Evolutionary conservation across 1,140 invertebrate genomes (phyloP), one percentile per base, ranked within the genome.

Genomic region (Periplaneta americana): DNA sequence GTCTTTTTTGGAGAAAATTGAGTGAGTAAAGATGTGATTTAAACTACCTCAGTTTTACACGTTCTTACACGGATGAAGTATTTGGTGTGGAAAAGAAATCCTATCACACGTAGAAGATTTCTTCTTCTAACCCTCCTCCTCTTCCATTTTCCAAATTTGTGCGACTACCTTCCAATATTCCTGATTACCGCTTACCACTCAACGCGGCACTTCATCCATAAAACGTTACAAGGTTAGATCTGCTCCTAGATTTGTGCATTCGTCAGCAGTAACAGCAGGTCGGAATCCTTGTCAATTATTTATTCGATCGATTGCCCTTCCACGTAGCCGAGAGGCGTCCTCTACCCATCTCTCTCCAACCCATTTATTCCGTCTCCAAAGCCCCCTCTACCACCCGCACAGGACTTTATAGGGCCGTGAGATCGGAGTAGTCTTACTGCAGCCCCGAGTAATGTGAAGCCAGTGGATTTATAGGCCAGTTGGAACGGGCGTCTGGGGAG

Each of bases 401-500:
- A 18, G 39, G 10, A 48, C 48, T 66, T 66, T 66, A 66, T 66
- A 66, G 17, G 39, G 39, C 15, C n/a, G 15, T 48, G 39, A 48
- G 39, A 48, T 15, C 39, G 39, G 22, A 13, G 48, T n/a, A 66
- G 48, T n/a, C 48, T 66, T 66, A 28, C 48, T 66, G 2, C 48
- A n/a, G 22, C 22, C 22, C 13, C 6, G 48, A 66, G 48, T 66
- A 66, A 66, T 66, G 48, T 66, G 48, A 66, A 28, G 48, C 22
- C 9, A n/a, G 48, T 28, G 34, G 76, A 78, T 78, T 78, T 78
- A 78, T 78, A 36, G 33, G 34, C 34, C 34, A 28, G 34, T 78
- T 78, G 76, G 76, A 39, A 78, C 76, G 76, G 76, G 76, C 76
- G 76, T 78, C 76, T 78, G 22, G 76, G 76, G 76, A 78, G 76